Evolutionary conservation across 2,113 vertebrate species (phyloP).

Genomic region (Hipposideros armiger): DNA sequence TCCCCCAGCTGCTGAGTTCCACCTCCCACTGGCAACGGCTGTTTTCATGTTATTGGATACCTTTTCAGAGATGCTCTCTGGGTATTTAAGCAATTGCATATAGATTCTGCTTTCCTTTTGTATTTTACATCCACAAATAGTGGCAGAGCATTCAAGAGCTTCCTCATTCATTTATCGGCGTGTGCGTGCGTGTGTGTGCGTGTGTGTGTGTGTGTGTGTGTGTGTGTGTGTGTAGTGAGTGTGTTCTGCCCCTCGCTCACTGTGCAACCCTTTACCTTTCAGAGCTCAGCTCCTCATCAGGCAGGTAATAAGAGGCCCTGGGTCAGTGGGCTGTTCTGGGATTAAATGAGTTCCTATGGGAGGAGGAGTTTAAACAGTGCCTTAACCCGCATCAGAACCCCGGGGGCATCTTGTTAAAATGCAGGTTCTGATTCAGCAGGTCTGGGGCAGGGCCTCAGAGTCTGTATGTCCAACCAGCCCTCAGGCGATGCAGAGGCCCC

Average conservation of each 20-base stretch:
- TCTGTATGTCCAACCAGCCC: background rate
- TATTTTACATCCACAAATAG: background rate
- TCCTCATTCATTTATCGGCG: background rate
- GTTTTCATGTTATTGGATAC: accelerated
- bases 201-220: background rate
- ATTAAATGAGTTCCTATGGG: background rate
- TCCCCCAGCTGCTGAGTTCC: background rate
- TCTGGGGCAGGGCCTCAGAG: background rate
- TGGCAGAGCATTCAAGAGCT: background rate
- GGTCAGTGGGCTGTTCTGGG: background rate
- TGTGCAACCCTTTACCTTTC: background rate
- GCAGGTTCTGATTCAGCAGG: background rate
- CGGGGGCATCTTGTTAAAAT: background rate
- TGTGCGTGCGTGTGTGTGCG: no score
- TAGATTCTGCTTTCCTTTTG: background rate
- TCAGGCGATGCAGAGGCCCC: background rate
- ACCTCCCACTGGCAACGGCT: background rate
- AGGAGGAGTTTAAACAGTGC: background rate
- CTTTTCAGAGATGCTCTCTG: background rate
- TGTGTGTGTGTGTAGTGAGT: accelerated
- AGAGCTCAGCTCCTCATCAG: no score
- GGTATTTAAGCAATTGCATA: accelerated
- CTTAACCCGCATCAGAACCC: background rate
- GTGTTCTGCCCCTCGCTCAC: accelerated
- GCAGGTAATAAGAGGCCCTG: background rate